Evolutionary conservation across 1,140 invertebrate genomes (phyloP).

Genomic region (Zaprionus vittiger): DNA sequence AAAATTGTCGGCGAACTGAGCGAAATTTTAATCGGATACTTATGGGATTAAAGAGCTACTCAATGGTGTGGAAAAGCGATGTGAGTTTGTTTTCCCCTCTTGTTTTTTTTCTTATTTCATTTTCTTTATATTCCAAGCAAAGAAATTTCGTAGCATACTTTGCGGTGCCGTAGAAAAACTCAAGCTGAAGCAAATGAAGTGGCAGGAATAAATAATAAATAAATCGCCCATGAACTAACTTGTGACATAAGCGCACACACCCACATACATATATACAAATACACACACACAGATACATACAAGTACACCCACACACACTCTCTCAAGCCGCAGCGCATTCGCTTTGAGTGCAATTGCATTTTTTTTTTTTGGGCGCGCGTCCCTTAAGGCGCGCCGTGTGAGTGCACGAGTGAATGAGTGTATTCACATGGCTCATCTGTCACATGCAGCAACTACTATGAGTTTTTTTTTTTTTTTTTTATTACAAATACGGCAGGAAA

Average conservation of each 20-base stretch:
- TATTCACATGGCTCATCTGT: conserved; percentile 4
- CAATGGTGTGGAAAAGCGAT: neutral
- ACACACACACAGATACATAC: neutral
- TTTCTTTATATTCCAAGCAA: neutral
- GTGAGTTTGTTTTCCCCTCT: neutral
- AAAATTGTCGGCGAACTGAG: conserved; percentile 4
- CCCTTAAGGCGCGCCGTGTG: conserved; percentile 3
- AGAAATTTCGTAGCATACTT: conserved; percentile 9
- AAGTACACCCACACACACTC: neutral
- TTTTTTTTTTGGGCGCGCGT: conserved; percentile 2
- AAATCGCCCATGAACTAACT: conserved; percentile 30
- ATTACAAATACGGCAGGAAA: no score
- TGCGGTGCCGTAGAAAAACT: neutral
- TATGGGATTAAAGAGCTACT: neutral
- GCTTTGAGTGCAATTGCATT: conserved; percentile 7
- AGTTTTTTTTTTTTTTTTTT: no score
- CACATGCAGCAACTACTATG: neutral
- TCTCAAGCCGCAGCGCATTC: conserved; percentile 7
- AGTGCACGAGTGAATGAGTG: neutral
- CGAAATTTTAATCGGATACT: neutral
- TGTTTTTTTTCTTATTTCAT: neutral
- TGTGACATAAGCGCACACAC: conserved; percentile 2
- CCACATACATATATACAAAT: conserved; percentile 15
- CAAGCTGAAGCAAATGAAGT: conserved; percentile 49
- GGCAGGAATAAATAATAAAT: conserved; percentile 55